Evolutionary conservation across 2,797 vertebrate genomes (phyloP).

Genomic region (Helicolenus hilgendorfi): DNA sequence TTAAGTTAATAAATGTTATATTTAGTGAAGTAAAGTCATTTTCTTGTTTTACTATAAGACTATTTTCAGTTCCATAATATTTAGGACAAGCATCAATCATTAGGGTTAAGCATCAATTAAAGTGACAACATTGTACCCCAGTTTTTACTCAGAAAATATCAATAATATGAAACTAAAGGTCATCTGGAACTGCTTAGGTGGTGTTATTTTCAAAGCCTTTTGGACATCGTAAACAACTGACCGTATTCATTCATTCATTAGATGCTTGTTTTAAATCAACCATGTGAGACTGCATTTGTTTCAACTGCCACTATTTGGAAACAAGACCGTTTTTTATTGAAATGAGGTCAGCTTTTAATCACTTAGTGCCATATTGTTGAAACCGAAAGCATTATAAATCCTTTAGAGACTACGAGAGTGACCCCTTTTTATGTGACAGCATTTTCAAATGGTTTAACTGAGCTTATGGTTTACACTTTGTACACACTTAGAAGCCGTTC

Average conservation of each 20-base stretch:
- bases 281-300: constrained; percentile 58
- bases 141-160: constrained; percentile 62
- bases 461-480: constrained; percentile 77
- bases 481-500: constrained; percentile 70
- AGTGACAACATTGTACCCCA: constrained; percentile 55
- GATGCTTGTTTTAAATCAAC: constrained; percentile 73
- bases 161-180: constrained; percentile 56
- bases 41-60: constrained; percentile 83
- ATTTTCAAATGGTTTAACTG: constrained; percentile 55
- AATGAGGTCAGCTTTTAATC: constrained; percentile 73
- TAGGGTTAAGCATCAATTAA: constrained; percentile 70
- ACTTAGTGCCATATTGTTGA: constrained; percentile 77
- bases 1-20: constrained; percentile 86
- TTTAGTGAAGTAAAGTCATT: constrained; percentile 86
- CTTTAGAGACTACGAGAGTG: constrained; percentile 43
- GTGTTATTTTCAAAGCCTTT: constrained; percentile 60
- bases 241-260: constrained; percentile 65
- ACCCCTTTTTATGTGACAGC: constrained; percentile 56
- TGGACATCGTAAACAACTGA: constrained; percentile 39
- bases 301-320: constrained; percentile 74
- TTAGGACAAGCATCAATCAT: constrained; percentile 72
- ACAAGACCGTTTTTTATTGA: constrained; percentile 53
- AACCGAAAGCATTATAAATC: constrained; percentile 48
- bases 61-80: constrained; percentile 83
- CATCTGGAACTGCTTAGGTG: constrained; percentile 55